These are phyloP conservation scores for Carduelis carduelis DNA, from an alignment of 2,797 vertebrate species.

Conservation along the genomic window DNA sequence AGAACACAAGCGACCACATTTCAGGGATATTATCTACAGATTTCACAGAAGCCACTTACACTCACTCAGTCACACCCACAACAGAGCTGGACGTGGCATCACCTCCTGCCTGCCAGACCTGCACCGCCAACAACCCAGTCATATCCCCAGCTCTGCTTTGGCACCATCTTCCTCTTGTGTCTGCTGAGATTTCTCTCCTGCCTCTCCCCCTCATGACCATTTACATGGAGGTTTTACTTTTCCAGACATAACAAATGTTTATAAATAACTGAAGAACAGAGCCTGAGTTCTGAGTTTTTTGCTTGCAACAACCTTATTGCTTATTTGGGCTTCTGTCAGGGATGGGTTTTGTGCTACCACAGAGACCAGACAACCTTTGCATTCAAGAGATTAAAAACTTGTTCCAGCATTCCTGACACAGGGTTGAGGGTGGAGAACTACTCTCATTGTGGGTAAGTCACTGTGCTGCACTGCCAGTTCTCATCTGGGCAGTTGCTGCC, in stretches of 20 bases:
- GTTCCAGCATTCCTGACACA: neutral
- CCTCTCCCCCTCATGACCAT: neutral
- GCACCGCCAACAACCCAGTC: neutral
- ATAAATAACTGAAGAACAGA: neutral
- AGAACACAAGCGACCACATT: neutral
- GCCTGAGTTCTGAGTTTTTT: neutral
- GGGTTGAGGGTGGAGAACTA: neutral
- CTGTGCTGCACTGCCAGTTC: neutral
- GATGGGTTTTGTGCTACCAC: neutral
- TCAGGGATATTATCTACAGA: neutral
- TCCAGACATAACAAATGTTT: neutral
- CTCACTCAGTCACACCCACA: neutral
- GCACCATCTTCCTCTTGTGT: neutral
- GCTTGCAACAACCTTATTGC: neutral
- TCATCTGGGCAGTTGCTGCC: neutral
- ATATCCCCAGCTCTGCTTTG: neutral
- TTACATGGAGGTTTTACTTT: neutral
- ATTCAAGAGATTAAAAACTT: neutral
- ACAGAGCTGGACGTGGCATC: neutral
- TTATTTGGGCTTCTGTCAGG: neutral
- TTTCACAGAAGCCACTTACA: neutral
- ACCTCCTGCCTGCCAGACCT: neutral
- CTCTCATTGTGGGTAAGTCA: rapidly evolving
- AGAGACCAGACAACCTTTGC: neutral
- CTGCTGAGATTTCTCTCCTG: neutral